Conservation (phyloP, 2,113 vertebrate species). For the Poicephalus meyeri region DNA sequence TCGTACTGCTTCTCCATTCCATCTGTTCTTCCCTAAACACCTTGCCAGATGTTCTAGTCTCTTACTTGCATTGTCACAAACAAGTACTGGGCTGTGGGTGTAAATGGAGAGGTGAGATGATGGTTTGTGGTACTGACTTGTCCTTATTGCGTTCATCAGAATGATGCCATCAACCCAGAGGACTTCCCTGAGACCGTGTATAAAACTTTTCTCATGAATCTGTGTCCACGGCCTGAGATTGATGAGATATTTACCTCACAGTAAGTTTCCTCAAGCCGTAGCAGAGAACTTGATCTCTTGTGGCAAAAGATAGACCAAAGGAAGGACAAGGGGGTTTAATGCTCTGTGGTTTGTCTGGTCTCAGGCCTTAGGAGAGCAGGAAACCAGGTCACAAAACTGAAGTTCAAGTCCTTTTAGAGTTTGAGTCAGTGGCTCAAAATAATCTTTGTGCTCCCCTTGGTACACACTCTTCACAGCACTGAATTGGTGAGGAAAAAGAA, state of each 20-base stretch:
- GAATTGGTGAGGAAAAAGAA: neutral
- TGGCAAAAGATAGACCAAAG: neutral
- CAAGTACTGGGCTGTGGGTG: neutral
- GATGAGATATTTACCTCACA: slow-evolving; percentile 95
- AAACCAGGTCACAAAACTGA: neutral
- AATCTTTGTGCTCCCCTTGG: neutral
- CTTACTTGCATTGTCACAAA: neutral
- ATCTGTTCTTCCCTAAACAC: neutral
- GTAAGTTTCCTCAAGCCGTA: slow-evolving; percentile 75
- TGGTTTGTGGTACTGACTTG: neutral
- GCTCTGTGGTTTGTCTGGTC: neutral
- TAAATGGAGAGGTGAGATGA: neutral
- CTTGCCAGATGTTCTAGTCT: neutral
- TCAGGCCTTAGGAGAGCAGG: neutral
- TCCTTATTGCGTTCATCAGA: slow-evolving; percentile 68
- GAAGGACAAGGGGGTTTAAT: neutral
- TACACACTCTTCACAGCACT: neutral
- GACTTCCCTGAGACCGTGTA: slow-evolving; percentile 91
- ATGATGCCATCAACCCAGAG: slow-evolving; percentile 93
- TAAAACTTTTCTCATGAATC: slow-evolving; percentile 85
- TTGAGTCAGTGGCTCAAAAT: neutral
- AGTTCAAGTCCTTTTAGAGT: neutral
- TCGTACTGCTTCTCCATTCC: neutral
- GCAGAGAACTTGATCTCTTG: neutral
- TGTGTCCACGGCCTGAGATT: slow-evolving; percentile 94